Evolutionary conservation across 2,797 vertebrate species (phyloP), one percentile per base, ranked within the genome.

Genomic region (Halcyon badia): DNA sequence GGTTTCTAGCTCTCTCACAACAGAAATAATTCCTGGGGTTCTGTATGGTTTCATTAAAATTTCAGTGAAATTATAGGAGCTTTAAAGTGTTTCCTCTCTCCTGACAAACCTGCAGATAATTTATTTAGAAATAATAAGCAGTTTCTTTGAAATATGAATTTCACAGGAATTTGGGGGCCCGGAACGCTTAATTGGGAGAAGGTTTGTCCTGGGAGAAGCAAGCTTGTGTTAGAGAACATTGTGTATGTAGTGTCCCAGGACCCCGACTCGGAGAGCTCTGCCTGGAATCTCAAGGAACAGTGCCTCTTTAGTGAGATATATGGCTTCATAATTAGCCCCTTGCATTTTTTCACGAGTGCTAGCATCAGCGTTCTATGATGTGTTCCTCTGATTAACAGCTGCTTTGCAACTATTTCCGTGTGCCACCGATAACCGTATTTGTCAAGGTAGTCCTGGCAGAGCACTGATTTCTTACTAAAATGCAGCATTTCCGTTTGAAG

Each of bases 321-420:
- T 97, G 79, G 98, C 98, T 98, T 98, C 97, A 96, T 98, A 98
- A 98, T 98, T 98, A 98, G 98, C 98, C 97, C 96, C 90, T 97
- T 98, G 98, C 98, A 98, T 98, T 98, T 98, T 97, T 97, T 85
- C 98, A 73, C n/a, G 96, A 98, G 97, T 98, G 98, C 98, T 98
- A 83, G 98, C 98, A 98, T 98, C 98, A 98, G 98, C 98, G 98
- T 98, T 98, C 98, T 98, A 31, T 93, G 97, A 98, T 97, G 97
- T 97, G 98, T 97, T 97, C 97, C 96, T 93, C 98, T 98, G 98
- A 98, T 98, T 98, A 98, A 98, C 98, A 98, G 98, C 98, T 98
- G 98, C 98, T 98, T 98, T 98, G 98, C 98, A 98, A 97, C 98
- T 98, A 97, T 98, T 98, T 98, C 98, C 98, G 96, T 94, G 98